Percentiles rank a stretch among this genome's conserved stretches.
phyloP scores from a whole-genome alignment of 2,888 invertebrate genomes.

The Blera fallax region DNA sequence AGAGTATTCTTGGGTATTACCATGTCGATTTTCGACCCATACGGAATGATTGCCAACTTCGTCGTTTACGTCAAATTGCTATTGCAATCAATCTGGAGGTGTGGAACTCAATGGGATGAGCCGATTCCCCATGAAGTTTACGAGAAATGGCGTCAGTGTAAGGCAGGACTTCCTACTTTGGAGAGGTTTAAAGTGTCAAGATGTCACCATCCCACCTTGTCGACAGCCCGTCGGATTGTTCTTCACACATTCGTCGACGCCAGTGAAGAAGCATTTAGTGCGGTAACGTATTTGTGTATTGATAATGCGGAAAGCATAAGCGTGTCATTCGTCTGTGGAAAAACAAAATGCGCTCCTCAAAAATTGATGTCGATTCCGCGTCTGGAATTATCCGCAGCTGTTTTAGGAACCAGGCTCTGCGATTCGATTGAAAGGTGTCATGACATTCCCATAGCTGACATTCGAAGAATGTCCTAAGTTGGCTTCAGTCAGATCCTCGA shows the following conservation, averaged over 20 bases:
- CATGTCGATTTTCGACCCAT: background rate
- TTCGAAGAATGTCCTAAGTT: background rate
- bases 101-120: background rate
- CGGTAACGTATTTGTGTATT: background rate
- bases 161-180: background rate
- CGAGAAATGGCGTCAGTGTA: background rate
- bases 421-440: too few species aligned
- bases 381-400: slow-evolving; percentile 16
- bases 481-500: background rate
- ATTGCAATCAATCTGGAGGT: background rate
- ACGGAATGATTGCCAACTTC: background rate
- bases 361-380: slow-evolving; percentile 11
- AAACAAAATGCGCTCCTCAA: background rate
- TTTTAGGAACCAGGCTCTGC: slow-evolving; percentile 4
- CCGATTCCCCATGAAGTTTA: background rate
- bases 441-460: too few species aligned
- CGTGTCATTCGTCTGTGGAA: background rate
- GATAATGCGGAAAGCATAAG: background rate
- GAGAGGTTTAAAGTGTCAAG: background rate
- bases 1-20: background rate
- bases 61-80: background rate
- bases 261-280: background rate
- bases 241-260: background rate
- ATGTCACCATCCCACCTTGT: background rate
- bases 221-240: background rate